These are phyloP conservation scores for Lates calcarifer DNA, from an alignment of 2,113 vertebrate species.

Conservation along the genomic window DNA sequence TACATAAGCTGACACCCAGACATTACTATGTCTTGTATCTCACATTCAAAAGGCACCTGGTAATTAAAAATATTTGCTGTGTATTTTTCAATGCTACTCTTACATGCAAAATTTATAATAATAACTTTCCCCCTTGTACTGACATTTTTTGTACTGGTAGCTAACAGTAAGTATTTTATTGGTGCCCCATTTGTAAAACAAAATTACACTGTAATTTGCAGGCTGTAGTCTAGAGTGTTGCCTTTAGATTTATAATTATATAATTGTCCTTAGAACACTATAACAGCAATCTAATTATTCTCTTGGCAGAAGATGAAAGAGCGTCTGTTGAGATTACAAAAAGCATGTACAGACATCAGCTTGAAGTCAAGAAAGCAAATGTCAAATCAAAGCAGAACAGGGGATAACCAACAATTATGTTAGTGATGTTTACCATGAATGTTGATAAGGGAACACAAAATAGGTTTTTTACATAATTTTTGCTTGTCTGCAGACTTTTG, in stretches of 20 bases:
- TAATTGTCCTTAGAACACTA: no score
- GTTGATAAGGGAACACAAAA: not conserved
- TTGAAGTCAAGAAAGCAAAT: not conserved
- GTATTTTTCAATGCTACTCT: not conserved
- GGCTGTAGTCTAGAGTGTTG: not conserved
- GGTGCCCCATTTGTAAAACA: not conserved
- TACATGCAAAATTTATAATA: not conserved
- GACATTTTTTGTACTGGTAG: not conserved
- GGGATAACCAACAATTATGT: not conserved
- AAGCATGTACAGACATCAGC: not conserved
- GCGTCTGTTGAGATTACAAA: not conserved
- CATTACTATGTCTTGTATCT: no score
- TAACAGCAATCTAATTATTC: not conserved
- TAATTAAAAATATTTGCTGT: not conserved
- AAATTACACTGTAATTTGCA: not conserved
- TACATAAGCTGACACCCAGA: not conserved
- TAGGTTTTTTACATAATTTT: no score
- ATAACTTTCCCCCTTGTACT: not conserved
- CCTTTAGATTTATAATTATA: not conserved
- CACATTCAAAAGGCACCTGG: no score
- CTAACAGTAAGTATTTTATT: not conserved
- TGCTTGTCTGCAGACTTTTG: not conserved
- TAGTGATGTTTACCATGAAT: not conserved
- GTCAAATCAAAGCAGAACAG: not conserved
- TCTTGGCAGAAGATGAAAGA: constrained; percentile 15